phyloP scores from a whole-genome alignment of 1,140 invertebrate species.

The roundworm (Caenorhabditis elegans) region WBcel235 BX284603.4:8883501-8884000 shows the following conservation, averaged over 20 bases:
- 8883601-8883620: conserved; percentile 73
- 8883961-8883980: conserved; percentile 27
- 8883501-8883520: too few relatives aligned
- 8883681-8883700: conserved; percentile 86
- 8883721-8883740: conserved; percentile 92
- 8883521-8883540: too few relatives aligned
- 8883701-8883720: conserved; percentile 89
- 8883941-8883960: conserved; percentile 64
- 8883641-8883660: conserved; percentile 85
- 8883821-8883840: conserved; percentile 75
- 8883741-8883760: conserved; percentile 87
- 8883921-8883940: conserved; percentile 71
- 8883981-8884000: conserved; percentile 79
- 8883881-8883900: conserved; percentile 91
- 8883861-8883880: conserved; percentile 94
- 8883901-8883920: conserved; percentile 74
- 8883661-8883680: conserved; percentile 89
- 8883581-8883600: neutral
- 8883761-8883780: conserved; percentile 76
- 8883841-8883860: conserved; percentile 89
- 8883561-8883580: conserved; percentile 62
- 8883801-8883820: conserved; percentile 68
- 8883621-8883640: conserved; percentile 79
- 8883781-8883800: conserved; percentile 68
- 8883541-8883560: too few relatives aligned